These are phyloP conservation scores for Drosophila melanosoma DNA, from an alignment of 2,888 invertebrate genomes.

Conservation along the genomic window DNA sequence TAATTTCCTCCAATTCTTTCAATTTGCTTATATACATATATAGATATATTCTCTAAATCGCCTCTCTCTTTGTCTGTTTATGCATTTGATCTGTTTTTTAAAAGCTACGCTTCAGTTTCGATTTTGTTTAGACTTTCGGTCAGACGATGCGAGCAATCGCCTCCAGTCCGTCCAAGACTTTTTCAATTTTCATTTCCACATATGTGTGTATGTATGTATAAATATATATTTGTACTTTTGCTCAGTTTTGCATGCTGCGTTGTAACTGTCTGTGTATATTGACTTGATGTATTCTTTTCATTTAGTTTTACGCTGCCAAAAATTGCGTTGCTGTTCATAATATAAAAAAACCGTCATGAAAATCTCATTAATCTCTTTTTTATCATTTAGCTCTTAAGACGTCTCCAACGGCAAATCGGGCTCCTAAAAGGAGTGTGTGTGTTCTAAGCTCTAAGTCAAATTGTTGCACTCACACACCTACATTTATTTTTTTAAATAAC, in stretches of 20 bases:
- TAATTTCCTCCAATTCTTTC: conserved; percentile 40
- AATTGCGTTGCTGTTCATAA: conserved; percentile 45
- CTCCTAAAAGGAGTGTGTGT: conserved; percentile 21
- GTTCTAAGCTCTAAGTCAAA: no score
- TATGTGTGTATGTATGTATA: conserved; percentile 31
- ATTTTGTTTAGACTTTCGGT: conserved; percentile 52
- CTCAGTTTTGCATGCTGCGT: conserved; percentile 76
- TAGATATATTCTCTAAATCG: conserved; percentile 47
- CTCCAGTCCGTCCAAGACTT: conserved; percentile 22
- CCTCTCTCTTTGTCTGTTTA: conserved; percentile 65
- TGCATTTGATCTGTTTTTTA: conserved; percentile 63
- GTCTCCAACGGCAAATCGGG: conserved; percentile 10
- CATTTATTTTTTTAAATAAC: background rate
- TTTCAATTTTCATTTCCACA: conserved; percentile 49
- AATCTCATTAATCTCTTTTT: conserved; percentile 11
- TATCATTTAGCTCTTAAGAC: conserved; percentile 30
- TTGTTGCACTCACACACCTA: background rate
- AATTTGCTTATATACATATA: conserved; percentile 42
- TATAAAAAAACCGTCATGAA: conserved; percentile 1
- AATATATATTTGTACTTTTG: conserved; percentile 51
- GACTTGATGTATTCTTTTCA: conserved; percentile 35
- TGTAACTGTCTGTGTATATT: conserved; percentile 70
- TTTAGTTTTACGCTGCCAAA: conserved; percentile 44
- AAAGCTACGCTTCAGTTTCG: conserved; percentile 68
- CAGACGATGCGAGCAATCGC: conserved; percentile 22